Evolutionary conservation across 2,888 invertebrate genomes (phyloP).

Genomic region (Eumerus sabulonum): DNA sequence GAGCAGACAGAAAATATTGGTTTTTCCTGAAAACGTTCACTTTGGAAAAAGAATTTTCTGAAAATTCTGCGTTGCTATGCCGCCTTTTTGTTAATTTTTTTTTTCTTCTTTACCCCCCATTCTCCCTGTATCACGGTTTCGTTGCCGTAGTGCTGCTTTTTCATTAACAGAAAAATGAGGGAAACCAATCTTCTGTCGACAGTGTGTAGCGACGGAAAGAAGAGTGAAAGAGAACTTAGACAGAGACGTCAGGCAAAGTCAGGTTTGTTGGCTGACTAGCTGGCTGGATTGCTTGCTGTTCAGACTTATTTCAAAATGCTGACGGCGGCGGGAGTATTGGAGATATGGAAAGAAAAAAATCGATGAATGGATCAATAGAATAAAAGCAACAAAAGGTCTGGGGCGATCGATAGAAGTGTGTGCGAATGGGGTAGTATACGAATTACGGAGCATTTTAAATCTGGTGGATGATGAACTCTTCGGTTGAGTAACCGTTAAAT

Average conservation of each 20-base stretch:
- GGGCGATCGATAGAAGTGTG: background rate
- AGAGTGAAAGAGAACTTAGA: conserved; percentile 24
- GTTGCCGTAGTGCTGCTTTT: conserved; percentile 34
- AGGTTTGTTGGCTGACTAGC: background rate
- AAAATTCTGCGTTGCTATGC: conserved; percentile 62
- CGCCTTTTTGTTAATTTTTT: conserved; percentile 61
- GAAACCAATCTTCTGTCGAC: conserved; percentile 28
- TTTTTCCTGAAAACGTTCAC: too few relatives aligned
- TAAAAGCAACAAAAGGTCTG: conserved; percentile 27
- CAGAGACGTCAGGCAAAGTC: background rate
- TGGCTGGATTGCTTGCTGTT: conserved; percentile 38
- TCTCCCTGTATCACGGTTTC: background rate
- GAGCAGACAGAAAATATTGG: too few relatives aligned
- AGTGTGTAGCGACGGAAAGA: conserved; percentile 42
- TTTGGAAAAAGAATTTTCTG: too few relatives aligned
- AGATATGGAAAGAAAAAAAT: conserved; percentile 75
- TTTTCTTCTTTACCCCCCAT: too few relatives aligned
- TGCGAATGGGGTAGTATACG: background rate
- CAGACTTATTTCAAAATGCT: too few relatives aligned
- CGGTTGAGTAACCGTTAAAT: conserved; percentile 12
- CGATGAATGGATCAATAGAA: conserved; percentile 79
- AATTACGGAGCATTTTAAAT: conserved; percentile 1
- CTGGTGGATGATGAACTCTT: background rate
- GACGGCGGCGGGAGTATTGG: too few relatives aligned
- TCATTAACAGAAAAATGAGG: conserved; percentile 54